phyloP scores from a whole-genome alignment of 2,888 invertebrate genomes.

The Lasioglossum morio region DNA sequence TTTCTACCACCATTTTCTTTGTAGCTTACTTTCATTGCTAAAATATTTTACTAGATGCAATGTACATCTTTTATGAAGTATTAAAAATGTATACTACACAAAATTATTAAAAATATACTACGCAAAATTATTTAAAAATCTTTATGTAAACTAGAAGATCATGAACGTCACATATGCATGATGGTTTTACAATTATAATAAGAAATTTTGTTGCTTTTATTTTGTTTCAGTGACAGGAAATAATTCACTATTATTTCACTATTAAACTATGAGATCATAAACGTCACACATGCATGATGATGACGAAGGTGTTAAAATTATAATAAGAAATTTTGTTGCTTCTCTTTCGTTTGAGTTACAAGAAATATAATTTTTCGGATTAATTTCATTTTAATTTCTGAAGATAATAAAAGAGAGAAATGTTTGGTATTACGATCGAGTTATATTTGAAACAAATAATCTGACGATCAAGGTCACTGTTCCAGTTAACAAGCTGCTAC shows the following conservation, averaged over 20 bases:
- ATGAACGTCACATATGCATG: not conserved
- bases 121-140: not conserved
- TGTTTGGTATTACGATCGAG: not conserved
- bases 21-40: not conserved
- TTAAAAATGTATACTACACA: not conserved
- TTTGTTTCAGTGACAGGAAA: too few relatives aligned
- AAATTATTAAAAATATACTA: not conserved
- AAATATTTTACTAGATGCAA: not conserved
- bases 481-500: slow-evolving; percentile 4
- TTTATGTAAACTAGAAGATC: not conserved
- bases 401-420: not conserved
- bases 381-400: not conserved
- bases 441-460: slow-evolving; percentile 1
- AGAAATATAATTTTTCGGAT: not conserved
- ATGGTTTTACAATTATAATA: not conserved
- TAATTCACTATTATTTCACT: too few relatives aligned
- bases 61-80: too few relatives aligned
- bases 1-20: not conserved
- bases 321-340: not conserved
- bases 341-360: not conserved
- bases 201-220: not conserved
- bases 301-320: not conserved
- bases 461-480: slow-evolving; percentile 7
- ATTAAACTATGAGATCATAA: not conserved
- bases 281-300: not conserved